A percentile compares a stretch with the other conserved stretches of the same genome.
phyloP scores from a whole-genome alignment of 2,797 vertebrate genomes.

The Karalla daura region DNA sequence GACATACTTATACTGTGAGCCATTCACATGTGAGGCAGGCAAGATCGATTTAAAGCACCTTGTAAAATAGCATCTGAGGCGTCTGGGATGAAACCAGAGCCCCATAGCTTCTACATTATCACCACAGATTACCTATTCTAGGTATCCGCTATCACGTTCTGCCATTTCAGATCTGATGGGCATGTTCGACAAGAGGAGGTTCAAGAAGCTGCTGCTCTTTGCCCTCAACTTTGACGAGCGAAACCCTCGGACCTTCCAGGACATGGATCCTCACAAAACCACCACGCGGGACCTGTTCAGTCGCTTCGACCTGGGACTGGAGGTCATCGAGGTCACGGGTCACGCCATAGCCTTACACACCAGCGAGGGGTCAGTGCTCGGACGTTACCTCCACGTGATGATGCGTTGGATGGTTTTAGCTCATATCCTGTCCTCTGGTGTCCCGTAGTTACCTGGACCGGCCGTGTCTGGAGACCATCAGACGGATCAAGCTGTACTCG shows the following conservation, averaged over 20 bases:
- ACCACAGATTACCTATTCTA: too few relatives aligned
- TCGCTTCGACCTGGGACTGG: conserved; percentile 82
- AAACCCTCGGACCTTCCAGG: conserved; percentile 79
- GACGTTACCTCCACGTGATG: background rate
- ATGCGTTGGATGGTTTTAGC: background rate
- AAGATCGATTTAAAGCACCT: too few relatives aligned
- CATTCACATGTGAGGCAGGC: too few relatives aligned
- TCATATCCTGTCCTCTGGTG: conserved; percentile 8
- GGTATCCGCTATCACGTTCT: too few relatives aligned
- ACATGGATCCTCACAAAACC: conserved; percentile 77
- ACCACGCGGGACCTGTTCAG: conserved; percentile 81
- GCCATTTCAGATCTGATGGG: conserved; percentile 83
- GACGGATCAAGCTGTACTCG: conserved; percentile 77
- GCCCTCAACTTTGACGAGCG: conserved; percentile 77
- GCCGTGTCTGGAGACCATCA: conserved; percentile 80
- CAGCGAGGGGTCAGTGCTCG: conserved; percentile 77
- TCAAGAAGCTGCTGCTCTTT: conserved; percentile 83
- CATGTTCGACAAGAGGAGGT: conserved; percentile 87
- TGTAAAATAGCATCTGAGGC: too few relatives aligned
- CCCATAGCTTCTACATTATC: too few relatives aligned
- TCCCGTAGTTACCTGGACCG: conserved; percentile 81
- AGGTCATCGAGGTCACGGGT: conserved; percentile 83
- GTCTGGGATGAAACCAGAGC: too few relatives aligned
- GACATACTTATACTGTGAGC: too few relatives aligned
- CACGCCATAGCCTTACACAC: conserved; percentile 82